Conservation (phyloP, 2,797 vertebrate species). For the Columba guinea region DNA sequence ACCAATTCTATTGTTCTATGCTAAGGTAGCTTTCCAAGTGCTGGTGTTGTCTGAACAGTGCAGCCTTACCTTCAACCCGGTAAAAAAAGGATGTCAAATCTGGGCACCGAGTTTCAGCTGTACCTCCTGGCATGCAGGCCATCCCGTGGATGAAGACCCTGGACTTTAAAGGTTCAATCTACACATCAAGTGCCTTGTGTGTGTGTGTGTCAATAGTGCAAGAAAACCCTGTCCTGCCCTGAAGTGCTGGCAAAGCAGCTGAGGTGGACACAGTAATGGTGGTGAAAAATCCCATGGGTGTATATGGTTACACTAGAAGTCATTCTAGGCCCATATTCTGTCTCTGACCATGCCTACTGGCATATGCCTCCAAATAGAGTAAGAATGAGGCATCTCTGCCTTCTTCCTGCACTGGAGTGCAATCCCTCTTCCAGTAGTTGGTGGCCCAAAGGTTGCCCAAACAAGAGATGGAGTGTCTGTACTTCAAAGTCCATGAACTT, state of each 20-base stretch:
- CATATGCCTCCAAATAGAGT: not conserved
- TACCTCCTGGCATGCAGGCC: not conserved
- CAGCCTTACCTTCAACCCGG: not conserved
- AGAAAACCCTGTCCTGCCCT: not conserved
- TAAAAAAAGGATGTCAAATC: not conserved
- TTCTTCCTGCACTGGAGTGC: rapidly evolving
- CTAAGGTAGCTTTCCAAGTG: not conserved
- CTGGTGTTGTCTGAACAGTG: not conserved
- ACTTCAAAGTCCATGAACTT: not conserved
- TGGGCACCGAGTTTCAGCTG: not conserved
- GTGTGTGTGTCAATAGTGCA: not conserved
- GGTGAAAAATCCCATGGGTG: not conserved
- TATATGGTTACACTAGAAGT: not conserved
- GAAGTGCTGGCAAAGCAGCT: not conserved
- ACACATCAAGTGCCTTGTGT: not conserved
- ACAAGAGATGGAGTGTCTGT: not conserved
- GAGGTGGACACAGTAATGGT: not conserved
- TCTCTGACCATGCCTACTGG: not conserved
- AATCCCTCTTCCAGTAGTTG: not conserved
- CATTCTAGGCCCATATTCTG: not conserved
- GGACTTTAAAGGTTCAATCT: not conserved
- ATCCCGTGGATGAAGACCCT: not conserved
- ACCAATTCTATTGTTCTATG: not conserved
- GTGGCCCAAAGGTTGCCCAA: not conserved
- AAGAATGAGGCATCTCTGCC: not conserved